A percentile compares a stretch with the other conserved stretches of the same genome.
phyloP scores from a whole-genome alignment of 2,113 vertebrate species.

The Nicator chloris region DNA sequence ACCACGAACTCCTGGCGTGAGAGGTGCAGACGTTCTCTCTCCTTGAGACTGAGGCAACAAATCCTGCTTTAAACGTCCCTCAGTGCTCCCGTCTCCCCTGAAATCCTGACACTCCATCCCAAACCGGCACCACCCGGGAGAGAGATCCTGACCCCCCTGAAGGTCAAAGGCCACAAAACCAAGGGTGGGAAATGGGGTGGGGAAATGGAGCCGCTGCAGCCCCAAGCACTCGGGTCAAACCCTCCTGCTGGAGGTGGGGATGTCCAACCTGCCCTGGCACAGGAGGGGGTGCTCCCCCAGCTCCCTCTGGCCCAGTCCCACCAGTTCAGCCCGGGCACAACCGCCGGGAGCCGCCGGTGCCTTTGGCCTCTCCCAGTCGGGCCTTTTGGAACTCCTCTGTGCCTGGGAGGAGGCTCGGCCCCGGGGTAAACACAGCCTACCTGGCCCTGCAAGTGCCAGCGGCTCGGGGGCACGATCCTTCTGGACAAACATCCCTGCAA shows the following conservation, averaged over 20 bases:
- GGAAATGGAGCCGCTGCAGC: too few species aligned
- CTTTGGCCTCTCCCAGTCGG: not conserved
- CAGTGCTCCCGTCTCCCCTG: too few species aligned
- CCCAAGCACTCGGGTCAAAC: not conserved
- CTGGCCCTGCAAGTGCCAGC: not conserved
- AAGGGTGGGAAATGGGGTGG: too few species aligned
- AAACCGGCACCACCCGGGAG: too few species aligned
- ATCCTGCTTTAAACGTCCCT: too few species aligned
- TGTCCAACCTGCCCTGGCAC: not conserved
- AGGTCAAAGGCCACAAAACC: too few species aligned
- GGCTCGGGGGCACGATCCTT: not conserved
- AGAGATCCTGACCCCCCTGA: not conserved
- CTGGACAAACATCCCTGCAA: not conserved
- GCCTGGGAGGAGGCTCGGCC: not conserved
- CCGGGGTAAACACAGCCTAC: constrained; percentile 37
- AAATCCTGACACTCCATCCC: too few species aligned
- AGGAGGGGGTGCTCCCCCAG: not conserved
- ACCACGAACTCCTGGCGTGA: too few species aligned
- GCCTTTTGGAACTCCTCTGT: not conserved
- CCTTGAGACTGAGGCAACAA: too few species aligned
- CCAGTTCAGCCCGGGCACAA: not conserved
- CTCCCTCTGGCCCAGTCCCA: not conserved
- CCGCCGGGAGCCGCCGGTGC: not conserved
- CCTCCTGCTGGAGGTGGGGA: rapidly evolving
- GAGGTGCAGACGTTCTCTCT: too few species aligned